Percentiles rank a stretch among this genome's conserved stretches.
Evolutionary conservation across 2,113 vertebrate genomes (phyloP).

Genomic region (Psilopogon haemacephalus): DNA sequence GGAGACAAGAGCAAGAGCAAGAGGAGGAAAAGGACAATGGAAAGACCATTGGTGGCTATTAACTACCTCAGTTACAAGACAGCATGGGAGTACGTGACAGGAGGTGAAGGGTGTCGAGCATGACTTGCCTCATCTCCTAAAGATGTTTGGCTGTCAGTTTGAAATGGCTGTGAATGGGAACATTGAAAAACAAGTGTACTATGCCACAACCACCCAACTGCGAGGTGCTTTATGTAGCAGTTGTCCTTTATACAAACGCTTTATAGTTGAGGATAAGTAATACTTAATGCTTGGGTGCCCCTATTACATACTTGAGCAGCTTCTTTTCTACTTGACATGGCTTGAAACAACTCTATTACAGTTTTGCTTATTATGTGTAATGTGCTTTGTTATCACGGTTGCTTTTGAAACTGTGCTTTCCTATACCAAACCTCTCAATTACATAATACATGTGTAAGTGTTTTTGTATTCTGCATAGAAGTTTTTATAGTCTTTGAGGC

Average conservation of each 20-base stretch:
- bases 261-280: neutral
- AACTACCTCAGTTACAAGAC: neutral
- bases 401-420: neutral
- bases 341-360: slow-evolving; percentile 21
- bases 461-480: neutral
- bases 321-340: slow-evolving; percentile 2
- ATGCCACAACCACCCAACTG: neutral
- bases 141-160: neutral
- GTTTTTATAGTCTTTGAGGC: neutral
- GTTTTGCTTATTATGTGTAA: neutral
- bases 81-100: neutral
- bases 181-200: neutral
- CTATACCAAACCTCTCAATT: neutral
- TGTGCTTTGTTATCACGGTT: neutral
- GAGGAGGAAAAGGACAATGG: neutral
- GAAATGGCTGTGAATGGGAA: neutral
- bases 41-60: neutral
- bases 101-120: neutral
- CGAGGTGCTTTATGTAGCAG: neutral
- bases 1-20: neutral
- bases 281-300: neutral
- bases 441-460: neutral
- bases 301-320: neutral
- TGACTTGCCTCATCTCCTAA: neutral
- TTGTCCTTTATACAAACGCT: neutral